Percentiles rank a stretch among this genome's conserved stretches.
These are phyloP conservation scores for Drosophila auraria DNA, from an alignment of 1,140 invertebrate genomes.

Conservation along the genomic window DNA sequence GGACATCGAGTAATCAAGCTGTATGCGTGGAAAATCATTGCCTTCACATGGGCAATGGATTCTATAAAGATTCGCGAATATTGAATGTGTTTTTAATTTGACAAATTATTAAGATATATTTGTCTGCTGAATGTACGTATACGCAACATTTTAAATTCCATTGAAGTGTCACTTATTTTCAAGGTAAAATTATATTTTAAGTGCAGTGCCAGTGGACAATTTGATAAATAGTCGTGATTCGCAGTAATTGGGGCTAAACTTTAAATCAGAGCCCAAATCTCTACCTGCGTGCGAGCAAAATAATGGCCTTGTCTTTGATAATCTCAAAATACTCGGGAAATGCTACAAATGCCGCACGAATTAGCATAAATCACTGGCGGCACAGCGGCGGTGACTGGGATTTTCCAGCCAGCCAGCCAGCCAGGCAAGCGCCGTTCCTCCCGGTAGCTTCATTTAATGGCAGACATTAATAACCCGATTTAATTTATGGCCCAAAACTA, in stretches of 20 bases:
- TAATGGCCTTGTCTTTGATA: constrained; percentile 46
- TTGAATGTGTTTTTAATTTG: not conserved
- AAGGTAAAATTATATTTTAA: not conserved
- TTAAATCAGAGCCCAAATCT: constrained; percentile 14
- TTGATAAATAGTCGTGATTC: not conserved
- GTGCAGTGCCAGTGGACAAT: not conserved
- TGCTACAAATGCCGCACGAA: constrained; percentile 73
- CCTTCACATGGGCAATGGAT: not conserved
- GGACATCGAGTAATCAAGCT: not conserved
- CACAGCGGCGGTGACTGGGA: constrained; percentile 18
- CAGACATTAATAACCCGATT: constrained; percentile 82
- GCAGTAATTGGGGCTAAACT: not conserved
- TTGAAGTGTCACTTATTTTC: not conserved
- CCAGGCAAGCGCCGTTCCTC: constrained; percentile 16
- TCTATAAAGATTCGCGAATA: not conserved
- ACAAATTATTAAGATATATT: not conserved
- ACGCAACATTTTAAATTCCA: not conserved
- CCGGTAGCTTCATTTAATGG: constrained; percentile 81
- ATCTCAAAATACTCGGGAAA: constrained; percentile 73
- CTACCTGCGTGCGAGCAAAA: constrained; percentile 39
- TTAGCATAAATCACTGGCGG: constrained; percentile 74
- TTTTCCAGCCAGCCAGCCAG: constrained; percentile 27
- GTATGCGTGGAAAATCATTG: constrained; percentile 27
- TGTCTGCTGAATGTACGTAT: not conserved
- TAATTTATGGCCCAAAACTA: constrained; percentile 81